Evolutionary conservation across 2,797 vertebrate genomes (phyloP), one percentile per base, ranked within the genome.

Genomic region (Manis javanica): DNA sequence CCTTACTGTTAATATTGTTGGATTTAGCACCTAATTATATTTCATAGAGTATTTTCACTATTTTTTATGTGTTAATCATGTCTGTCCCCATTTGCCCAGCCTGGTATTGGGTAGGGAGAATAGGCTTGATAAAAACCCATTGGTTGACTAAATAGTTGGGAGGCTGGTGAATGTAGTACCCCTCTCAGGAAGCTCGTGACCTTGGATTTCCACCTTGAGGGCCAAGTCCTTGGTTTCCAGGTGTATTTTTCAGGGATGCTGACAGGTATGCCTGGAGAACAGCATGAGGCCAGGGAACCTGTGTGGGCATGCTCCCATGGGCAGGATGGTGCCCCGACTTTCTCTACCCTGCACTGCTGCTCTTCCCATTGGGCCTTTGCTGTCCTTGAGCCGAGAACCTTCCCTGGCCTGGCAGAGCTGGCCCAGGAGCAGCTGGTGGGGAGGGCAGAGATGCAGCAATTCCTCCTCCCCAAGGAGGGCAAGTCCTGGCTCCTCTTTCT

Each of bases 391-490:
- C 42, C 3, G 0, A 55, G 72, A 71, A 21, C 71, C 55, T 77
- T 19, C 37, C 49, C 10, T 6, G 31, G 7, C 34, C 74, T 21
- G 42, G 74, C 19, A 83, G 68, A 63, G 11, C 14, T 9, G 24
- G 57, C 39, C 77, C 18, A 5, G 66, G 42, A 42, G 5, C 23
- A 0, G 0, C 37, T 0, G 0, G 37, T 0, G 1, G 71, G 75
- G 63, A 14, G 29, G n/a, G 11, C 84, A n/a, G 57, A 46, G 13
- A 13, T 9, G 13, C 66, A 49, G 23, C 34, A 26, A 0, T n/a
- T 31, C 23, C 31, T 55, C 57, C 78, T 66, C 15, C 82, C 66
- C 7, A n/a, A 49, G 72, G 31, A 57, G 23, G 42, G 11, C 71
- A 19, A 34, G 49, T 72, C 84, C 42, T 46, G 46, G 66, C 46